Conservation (phyloP, 1,140 invertebrate genomes). For the Pogonomyrmex barbatus region DNA sequence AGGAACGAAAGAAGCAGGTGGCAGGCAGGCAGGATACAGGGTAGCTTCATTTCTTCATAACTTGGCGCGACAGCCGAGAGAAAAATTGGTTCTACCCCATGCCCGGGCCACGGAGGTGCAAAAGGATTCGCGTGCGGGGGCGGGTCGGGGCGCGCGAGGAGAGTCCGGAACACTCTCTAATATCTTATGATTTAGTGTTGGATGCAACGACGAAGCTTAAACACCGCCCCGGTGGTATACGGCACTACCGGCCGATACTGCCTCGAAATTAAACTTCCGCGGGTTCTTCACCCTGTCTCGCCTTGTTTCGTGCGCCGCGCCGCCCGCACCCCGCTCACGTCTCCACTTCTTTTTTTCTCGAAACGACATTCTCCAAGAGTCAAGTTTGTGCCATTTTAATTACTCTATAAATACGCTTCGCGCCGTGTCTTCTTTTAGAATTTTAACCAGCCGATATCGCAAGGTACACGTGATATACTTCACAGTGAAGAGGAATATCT, state of each 20-base stretch:
- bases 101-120: slow-evolving; percentile 69
- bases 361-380: slow-evolving; percentile 50
- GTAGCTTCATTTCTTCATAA: slow-evolving; percentile 82
- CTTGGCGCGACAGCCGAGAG: slow-evolving; percentile 81
- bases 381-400: slow-evolving; percentile 68
- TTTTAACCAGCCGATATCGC: slow-evolving; percentile 28
- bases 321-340: slow-evolving; percentile 11
- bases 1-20: slow-evolving; percentile 65
- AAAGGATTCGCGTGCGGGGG: slow-evolving; percentile 69
- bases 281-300: slow-evolving; percentile 55
- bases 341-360: slow-evolving; percentile 1
- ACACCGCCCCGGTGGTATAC: slow-evolving; percentile 70
- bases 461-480: background rate
- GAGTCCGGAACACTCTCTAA: slow-evolving; percentile 77
- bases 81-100: slow-evolving; percentile 82
- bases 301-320: slow-evolving; percentile 55
- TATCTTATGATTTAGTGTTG: slow-evolving; percentile 85
- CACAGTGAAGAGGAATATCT: background rate
- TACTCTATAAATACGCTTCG: slow-evolving; percentile 61
- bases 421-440: slow-evolving; percentile 35
- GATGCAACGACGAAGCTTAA: slow-evolving; percentile 81
- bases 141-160: slow-evolving; percentile 44
- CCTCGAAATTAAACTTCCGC: slow-evolving; percentile 82
- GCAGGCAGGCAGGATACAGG: slow-evolving; percentile 72
- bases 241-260: slow-evolving; percentile 76